Conservation (phyloP, 2,888 invertebrate genomes). For the Limenitis camilla region DNA sequence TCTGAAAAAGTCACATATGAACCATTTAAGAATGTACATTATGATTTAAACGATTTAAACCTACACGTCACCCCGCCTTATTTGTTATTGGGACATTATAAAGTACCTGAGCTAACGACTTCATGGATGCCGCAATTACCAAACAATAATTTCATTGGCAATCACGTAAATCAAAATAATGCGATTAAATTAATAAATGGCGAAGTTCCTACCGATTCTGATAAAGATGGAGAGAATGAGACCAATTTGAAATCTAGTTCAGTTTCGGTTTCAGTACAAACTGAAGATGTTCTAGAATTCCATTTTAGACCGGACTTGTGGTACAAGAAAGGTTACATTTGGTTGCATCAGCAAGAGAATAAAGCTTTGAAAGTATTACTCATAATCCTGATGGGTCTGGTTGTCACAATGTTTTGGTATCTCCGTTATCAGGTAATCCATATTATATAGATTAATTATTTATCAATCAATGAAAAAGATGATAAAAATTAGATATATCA, state of each 20-base stretch:
- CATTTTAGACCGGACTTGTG: constrained; percentile 53
- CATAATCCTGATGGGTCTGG: constrained; percentile 78
- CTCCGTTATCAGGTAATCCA: constrained; percentile 78
- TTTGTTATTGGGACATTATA: constrained; percentile 79
- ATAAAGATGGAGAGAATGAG: constrained; percentile 60
- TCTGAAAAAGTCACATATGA: constrained; percentile 55
- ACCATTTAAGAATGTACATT: constrained; percentile 66
- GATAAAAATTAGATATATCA: no score
- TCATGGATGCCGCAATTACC: constrained; percentile 62
- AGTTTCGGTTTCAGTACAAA: constrained; percentile 74
- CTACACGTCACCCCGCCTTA: constrained; percentile 62
- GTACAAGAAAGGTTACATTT: constrained; percentile 67
- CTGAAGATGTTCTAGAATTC: constrained; percentile 69
- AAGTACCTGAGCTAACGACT: constrained; percentile 77
- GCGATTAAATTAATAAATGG: constrained; percentile 58
- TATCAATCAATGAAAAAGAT: not conserved
- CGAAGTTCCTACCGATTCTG: constrained; percentile 46
- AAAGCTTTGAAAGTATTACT: constrained; percentile 81
- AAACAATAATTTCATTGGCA: constrained; percentile 46
- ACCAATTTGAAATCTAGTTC: constrained; percentile 58
- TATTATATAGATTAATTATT: constrained; percentile 5
- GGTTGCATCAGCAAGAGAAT: constrained; percentile 85
- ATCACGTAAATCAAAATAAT: constrained; percentile 38
- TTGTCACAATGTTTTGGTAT: constrained; percentile 84
- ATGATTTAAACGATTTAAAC: constrained; percentile 58